These are phyloP conservation scores for Ficedula albicollis DNA, from an alignment of 2,797 vertebrate genomes.

Conservation along the genomic window DNA sequence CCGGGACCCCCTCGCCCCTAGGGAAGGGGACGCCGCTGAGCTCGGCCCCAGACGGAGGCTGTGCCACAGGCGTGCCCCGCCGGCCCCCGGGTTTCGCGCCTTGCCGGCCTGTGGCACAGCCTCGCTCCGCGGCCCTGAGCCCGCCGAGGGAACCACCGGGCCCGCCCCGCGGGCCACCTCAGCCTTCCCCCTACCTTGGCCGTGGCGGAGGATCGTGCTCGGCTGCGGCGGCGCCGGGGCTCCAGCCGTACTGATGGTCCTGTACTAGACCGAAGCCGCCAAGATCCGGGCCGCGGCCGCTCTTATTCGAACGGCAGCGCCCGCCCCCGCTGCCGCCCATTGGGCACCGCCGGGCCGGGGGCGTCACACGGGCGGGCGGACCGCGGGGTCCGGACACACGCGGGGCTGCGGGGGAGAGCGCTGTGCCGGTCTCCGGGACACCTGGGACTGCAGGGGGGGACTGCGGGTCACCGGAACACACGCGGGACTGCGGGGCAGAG, in stretches of 20 bases:
- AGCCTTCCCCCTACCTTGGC: neutral
- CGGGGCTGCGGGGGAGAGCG: fast-evolving
- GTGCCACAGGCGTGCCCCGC: neutral
- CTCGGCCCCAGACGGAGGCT: neutral
- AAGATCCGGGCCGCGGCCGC: neutral
- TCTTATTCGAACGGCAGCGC: neutral
- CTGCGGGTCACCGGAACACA: too few relatives aligned
- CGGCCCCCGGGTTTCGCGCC: neutral
- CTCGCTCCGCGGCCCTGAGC: neutral
- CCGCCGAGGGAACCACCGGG: neutral
- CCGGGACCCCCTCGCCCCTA: neutral
- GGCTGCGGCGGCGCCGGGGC: neutral
- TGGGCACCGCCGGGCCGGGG: neutral
- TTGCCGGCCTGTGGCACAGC: neutral
- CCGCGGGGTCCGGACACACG: neutral
- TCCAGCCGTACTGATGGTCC: too few relatives aligned
- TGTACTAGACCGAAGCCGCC: neutral
- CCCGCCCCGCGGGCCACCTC: neutral
- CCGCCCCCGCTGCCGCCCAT: neutral
- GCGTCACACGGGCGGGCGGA: neutral
- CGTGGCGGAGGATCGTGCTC: neutral
- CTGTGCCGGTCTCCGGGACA: too few relatives aligned
- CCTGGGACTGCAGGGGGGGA: too few relatives aligned
- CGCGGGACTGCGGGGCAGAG: too few relatives aligned
- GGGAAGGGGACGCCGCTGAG: neutral